Evolutionary conservation across 2,888 invertebrate genomes (phyloP).

Genomic region (Drosophila flavopinicola): DNA sequence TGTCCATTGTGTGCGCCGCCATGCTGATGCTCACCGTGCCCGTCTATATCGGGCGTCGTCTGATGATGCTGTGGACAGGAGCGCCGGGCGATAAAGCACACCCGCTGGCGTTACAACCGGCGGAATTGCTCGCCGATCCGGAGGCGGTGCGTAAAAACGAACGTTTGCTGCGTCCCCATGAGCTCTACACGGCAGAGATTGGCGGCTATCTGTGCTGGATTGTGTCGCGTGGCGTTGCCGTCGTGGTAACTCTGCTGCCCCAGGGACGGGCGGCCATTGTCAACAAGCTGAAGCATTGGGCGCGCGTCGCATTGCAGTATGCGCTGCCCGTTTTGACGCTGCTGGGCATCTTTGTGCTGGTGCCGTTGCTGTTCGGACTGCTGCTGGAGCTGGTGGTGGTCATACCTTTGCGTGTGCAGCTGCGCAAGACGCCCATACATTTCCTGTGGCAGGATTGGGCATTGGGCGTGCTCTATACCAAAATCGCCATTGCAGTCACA

Average conservation of each 20-base stretch:
- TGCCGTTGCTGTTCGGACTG: conserved; percentile 96
- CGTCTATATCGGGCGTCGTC: conserved; percentile 94
- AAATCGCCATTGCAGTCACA: conserved; percentile 97
- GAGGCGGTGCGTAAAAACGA: conserved; percentile 71
- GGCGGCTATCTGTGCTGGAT: conserved; percentile 98
- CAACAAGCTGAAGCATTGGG: conserved; percentile 90
- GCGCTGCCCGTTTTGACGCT: conserved; percentile 89
- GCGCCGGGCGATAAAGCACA: conserved; percentile 44
- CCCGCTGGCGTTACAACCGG: not conserved
- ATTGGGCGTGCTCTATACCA: conserved; percentile 97
- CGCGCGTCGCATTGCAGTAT: conserved; percentile 90
- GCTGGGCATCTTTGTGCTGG: conserved; percentile 92
- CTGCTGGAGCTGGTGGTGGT: conserved; percentile 96
- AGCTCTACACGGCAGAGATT: conserved; percentile 96
- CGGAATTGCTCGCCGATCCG: conserved; percentile 38
- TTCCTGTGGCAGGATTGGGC: conserved; percentile 99
- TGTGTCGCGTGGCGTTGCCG: conserved; percentile 91
- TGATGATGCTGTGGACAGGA: conserved; percentile 91
- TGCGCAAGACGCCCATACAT: conserved; percentile 94
- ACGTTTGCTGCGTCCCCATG: conserved; percentile 90
- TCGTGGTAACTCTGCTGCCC: conserved; percentile 94
- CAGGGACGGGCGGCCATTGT: conserved; percentile 92
- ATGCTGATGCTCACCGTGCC: conserved; percentile 93
- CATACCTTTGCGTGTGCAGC: conserved; percentile 95
- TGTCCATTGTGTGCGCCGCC: conserved; percentile 93